Evolutionary conservation across 2,113 vertebrate genomes (phyloP).

Genomic region (Pelobates fuscus): DNA sequence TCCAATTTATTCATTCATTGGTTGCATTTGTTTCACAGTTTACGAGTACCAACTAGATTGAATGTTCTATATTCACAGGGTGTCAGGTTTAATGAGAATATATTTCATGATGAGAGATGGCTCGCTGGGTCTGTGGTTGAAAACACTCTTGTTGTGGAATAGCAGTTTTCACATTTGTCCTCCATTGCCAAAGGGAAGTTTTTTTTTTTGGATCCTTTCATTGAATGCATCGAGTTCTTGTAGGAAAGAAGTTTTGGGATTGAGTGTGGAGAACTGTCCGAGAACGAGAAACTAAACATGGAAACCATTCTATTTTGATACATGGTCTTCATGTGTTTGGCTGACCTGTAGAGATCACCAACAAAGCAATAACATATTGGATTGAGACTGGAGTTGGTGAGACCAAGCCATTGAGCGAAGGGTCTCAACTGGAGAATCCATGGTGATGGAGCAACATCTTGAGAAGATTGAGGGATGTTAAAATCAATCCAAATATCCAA

Average conservation of each 20-base stretch:
- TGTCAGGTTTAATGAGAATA: neutral
- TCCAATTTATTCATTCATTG: constrained; percentile 17
- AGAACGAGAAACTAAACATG: constrained; percentile 74
- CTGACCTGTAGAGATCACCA: constrained; percentile 82
- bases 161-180: constrained; percentile 60
- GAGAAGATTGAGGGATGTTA: constrained; percentile 64
- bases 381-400: constrained; percentile 91
- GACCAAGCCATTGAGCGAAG: constrained; percentile 88
- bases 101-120: constrained; percentile 25
- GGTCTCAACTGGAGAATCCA: constrained; percentile 85
- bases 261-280: constrained; percentile 50
- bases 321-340: constrained; percentile 78
- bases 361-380: constrained; percentile 92
- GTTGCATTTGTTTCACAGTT: constrained; percentile 9
- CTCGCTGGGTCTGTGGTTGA: constrained; percentile 56
- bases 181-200: neutral
- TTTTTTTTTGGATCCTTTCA: constrained; percentile 51
- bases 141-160: constrained; percentile 58
- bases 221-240: constrained; percentile 44
- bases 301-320: constrained; percentile 81
- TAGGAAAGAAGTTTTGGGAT: constrained; percentile 62
- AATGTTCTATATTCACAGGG: neutral
- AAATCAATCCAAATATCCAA: constrained; percentile 87
- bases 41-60: constrained; percentile 14
- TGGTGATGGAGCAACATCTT: constrained; percentile 69